Percentiles rank a stretch among this genome's conserved stretches.
These are phyloP conservation scores for Volucella inanis DNA, from an alignment of 2,888 invertebrate species.

Conservation along the genomic window DNA sequence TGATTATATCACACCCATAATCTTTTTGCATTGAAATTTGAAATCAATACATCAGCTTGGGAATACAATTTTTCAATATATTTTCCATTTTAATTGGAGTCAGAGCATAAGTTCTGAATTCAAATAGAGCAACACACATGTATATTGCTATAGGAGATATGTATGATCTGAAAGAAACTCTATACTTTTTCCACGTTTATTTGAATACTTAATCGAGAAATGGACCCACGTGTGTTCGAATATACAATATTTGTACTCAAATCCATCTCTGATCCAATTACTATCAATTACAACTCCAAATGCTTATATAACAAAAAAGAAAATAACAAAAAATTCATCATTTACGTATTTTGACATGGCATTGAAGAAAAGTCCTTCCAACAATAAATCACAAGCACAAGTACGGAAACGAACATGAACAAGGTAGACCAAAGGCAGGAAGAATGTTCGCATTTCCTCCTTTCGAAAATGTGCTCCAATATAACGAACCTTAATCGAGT, in stretches of 20 bases:
- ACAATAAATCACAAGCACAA: no score
- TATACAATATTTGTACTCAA: neutral
- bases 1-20: no score
- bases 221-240: neutral
- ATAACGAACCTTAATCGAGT: slow-evolving; percentile 40
- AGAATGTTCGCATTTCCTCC: neutral
- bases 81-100: no score
- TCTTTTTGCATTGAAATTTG: no score
- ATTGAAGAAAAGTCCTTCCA: no score
- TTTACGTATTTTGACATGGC: no score
- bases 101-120: no score
- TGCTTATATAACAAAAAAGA: neutral
- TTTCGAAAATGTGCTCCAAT: neutral
- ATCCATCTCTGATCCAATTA: neutral
- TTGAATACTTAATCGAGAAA: neutral
- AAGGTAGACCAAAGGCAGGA: neutral
- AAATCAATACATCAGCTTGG: no score
- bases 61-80: no score
- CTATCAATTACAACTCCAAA: neutral
- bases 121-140: no score
- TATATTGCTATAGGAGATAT: no score
- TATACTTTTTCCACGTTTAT: neutral
- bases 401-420: neutral
- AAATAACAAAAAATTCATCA: no score
- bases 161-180: neutral